A percentile compares a stretch with the other conserved stretches of the same genome.
phyloP scores from a whole-genome alignment of 2,888 invertebrate genomes.

The Oligia fasciuncula region DNA sequence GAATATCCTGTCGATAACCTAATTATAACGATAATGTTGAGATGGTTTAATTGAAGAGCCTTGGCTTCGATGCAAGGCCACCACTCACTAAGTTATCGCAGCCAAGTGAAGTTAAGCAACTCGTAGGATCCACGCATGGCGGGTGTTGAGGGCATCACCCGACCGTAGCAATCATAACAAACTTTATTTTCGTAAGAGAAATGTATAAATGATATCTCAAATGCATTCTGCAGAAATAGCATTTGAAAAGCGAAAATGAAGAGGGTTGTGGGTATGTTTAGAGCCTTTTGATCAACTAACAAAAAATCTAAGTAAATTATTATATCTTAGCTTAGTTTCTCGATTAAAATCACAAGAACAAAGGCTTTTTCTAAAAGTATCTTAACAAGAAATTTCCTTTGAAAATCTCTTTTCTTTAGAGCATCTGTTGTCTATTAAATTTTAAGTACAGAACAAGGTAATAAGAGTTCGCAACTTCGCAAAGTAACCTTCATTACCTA shows the following conservation, averaged over 20 bases:
- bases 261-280: neutral
- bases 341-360: constrained; percentile 14
- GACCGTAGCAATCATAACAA: constrained; percentile 67
- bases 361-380: constrained; percentile 9
- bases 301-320: constrained; percentile 5
- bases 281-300: constrained; percentile 3
- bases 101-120: constrained; percentile 78
- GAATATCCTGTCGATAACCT: constrained; percentile 51
- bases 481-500: constrained; percentile 22
- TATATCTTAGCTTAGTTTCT: constrained; percentile 5
- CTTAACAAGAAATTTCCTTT: neutral
- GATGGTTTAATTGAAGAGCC: constrained; percentile 71
- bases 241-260: neutral
- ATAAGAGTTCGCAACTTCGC: constrained; percentile 22
- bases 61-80: constrained; percentile 81
- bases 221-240: constrained; percentile 11
- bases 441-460: constrained; percentile 24
- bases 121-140: constrained; percentile 82
- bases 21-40: constrained; percentile 48
- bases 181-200: constrained; percentile 7
- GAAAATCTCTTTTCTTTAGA: neutral
- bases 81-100: constrained; percentile 74
- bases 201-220: constrained; percentile 17
- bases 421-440: constrained; percentile 5
- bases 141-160: constrained; percentile 74